Evolutionary conservation across 2,113 vertebrate genomes (phyloP), one percentile per base, ranked within the genome.

Genomic region (Mus spicilegus): DNA sequence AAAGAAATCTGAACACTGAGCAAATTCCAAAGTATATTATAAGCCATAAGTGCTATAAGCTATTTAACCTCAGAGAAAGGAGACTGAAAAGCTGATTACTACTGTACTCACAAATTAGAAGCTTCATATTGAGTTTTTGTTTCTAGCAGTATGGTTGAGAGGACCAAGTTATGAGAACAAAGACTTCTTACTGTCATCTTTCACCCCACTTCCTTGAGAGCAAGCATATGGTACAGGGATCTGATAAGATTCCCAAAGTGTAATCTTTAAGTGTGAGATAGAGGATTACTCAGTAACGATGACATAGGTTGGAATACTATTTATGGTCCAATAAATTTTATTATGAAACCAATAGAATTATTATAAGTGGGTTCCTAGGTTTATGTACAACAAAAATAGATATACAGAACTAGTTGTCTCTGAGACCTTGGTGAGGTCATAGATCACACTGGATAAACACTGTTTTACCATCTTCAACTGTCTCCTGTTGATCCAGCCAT

Each of bases 1-100:
- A 46, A 30, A 89, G 78, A 81, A 92, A 61, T 73, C 26, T 85
- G 42, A 97, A 91, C 76, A 16, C 26, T 89, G 12, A 80, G 24
- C 36, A 24, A 19, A 14, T 78, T 93, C 19, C 78, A 69, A 39
- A 36, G 3, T 49, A 19, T 78, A 46, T 28, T n/a, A 36, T 82
- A 26, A 0, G 24, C 11, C 12, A 17, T 20, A 49, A 51, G 89
- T 28, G 16, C 58, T 88, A 42, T 3, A 63, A 16, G 28, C 9
- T 19, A 2, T 61, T 87, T 84, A 92, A 46, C 13, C 3, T 61
- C 28, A 1, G 56, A 72, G 70, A 96, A 13, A 85, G 2, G 30
- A 65, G 3, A 39, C 3, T 75, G n/a, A 9, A n/a, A 28, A 51
- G 93, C 76, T 3, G 26, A 39, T 80, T 88, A 49, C 19, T 49